Evolutionary conservation across 2,797 vertebrate genomes (phyloP).

Genomic region (Parotocinclus haroldoi): DNA sequence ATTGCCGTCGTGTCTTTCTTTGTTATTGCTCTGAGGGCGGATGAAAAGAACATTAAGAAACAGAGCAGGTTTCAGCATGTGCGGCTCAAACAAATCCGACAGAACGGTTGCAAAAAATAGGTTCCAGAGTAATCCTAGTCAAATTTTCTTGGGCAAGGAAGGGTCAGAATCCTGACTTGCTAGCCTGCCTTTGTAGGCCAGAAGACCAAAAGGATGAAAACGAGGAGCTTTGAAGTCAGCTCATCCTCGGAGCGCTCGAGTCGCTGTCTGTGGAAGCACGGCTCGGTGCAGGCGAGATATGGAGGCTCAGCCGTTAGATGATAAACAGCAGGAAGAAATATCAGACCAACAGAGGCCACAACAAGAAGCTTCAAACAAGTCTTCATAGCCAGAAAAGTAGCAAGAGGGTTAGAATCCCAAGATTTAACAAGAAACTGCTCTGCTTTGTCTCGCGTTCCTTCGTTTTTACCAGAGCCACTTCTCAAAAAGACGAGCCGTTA

Average conservation of each 20-base stretch:
- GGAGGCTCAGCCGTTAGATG: conserved; percentile 8
- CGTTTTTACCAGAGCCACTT: conserved; percentile 10
- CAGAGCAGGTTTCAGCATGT: conserved; percentile 1
- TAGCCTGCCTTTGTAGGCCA: conserved; percentile 27
- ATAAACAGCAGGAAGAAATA: conserved; percentile 5
- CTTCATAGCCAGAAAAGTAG: conserved; percentile 10
- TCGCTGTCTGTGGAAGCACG: neutral
- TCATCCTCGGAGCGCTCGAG: conserved; percentile 37
- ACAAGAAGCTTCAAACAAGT: conserved; percentile 47
- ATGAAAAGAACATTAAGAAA: conserved; percentile 3
- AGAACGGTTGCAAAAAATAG: conserved; percentile 16
- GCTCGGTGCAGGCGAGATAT: conserved; percentile 20
- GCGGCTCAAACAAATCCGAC: conserved; percentile 13
- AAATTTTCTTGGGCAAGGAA: neutral
- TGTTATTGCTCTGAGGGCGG: conserved; percentile 15
- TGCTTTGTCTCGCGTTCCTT: conserved; percentile 1
- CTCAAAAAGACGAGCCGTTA: conserved; percentile 17
- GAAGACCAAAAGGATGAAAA: conserved; percentile 29
- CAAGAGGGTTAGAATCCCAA: conserved; percentile 22
- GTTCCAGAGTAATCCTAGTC: neutral
- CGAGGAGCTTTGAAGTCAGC: conserved; percentile 41
- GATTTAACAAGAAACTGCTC: conserved; percentile 17
- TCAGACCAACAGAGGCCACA: conserved; percentile 32
- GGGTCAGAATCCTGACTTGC: conserved; percentile 24
- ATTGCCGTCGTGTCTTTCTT: conserved; percentile 19